Conservation (phyloP, 1,140 invertebrate species). For the Lordiphosa collinella region DNA sequence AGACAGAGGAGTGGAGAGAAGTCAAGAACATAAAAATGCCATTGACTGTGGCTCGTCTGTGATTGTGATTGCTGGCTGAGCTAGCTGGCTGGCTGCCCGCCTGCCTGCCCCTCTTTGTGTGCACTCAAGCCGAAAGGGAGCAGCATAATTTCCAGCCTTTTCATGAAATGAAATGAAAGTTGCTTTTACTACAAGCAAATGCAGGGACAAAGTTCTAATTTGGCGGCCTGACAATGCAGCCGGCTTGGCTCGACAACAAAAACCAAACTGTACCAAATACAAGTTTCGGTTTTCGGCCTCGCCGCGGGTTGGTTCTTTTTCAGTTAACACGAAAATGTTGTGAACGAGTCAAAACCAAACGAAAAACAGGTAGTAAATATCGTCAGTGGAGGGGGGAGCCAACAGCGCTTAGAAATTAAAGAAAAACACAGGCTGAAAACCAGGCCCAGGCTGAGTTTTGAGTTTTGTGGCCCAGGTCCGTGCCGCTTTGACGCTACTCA, state of each 20-base stretch:
- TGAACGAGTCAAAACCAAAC: conserved; percentile 55
- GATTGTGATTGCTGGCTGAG: conserved; percentile 25
- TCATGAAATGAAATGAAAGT: conserved; percentile 36
- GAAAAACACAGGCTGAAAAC: conserved; percentile 34
- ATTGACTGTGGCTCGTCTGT: conserved; percentile 52
- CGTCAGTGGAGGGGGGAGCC: conserved; percentile 14
- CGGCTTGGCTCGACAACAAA: conserved; percentile 16
- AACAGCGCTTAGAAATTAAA: conserved; percentile 59
- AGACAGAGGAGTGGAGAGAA: conserved; percentile 13
- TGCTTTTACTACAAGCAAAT: conserved; percentile 27
- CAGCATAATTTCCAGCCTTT: background rate
- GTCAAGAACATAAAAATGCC: conserved; percentile 59
- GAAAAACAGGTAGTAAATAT: conserved; percentile 73
- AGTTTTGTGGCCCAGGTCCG: conserved; percentile 13
- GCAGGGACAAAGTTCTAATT: conserved; percentile 56
- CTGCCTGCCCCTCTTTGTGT: conserved; percentile 7
- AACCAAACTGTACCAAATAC: conserved; percentile 63
- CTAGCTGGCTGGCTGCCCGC: background rate
- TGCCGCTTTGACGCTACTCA: conserved; percentile 49
- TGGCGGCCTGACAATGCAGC: conserved; percentile 20
- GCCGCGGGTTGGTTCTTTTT: conserved; percentile 4
- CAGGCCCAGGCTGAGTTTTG: conserved; percentile 26
- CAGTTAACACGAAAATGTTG: conserved; percentile 64
- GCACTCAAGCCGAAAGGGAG: conserved; percentile 6
- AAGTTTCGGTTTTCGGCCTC: background rate